phyloP scores from a whole-genome alignment of 1,140 invertebrate species.

The Heliconius hewitsoni region DNA sequence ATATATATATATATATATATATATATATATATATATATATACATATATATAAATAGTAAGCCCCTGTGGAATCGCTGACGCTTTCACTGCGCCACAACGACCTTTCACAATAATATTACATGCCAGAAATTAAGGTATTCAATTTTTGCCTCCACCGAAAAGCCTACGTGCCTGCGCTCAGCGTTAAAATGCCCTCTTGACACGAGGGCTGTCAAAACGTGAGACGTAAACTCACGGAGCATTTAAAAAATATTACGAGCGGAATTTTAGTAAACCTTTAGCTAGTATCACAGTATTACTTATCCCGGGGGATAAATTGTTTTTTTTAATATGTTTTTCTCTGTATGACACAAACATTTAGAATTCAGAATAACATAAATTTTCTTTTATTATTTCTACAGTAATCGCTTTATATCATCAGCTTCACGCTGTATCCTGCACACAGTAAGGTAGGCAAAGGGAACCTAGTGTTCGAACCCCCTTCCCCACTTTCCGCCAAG shows the following conservation, averaged over 20 bases:
- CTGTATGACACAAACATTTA: too few species aligned
- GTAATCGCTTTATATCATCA: too few species aligned
- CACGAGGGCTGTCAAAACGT: constrained; percentile 21
- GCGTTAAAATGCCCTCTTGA: constrained; percentile 24
- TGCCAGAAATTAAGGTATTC: neutral
- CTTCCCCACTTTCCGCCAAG: too few species aligned
- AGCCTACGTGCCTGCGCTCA: neutral
- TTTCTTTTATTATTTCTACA: too few species aligned
- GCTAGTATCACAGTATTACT: neutral
- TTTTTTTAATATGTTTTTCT: neutral
- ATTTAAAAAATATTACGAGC: neutral
- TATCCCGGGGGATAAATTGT: neutral
- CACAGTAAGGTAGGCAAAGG: too few species aligned
- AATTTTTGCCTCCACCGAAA: neutral
- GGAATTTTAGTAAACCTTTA: neutral
- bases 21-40: too few species aligned
- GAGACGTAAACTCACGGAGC: constrained; percentile 7
- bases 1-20: too few species aligned
- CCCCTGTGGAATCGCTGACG: too few species aligned
- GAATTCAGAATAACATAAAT: too few species aligned
- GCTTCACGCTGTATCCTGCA: too few species aligned
- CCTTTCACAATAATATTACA: neutral
- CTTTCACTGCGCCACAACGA: neutral
- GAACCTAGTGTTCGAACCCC: too few species aligned
- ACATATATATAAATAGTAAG: too few species aligned